phyloP scores from a whole-genome alignment of 2,113 vertebrate species.

The Psittacula cyanocephala region DNA sequence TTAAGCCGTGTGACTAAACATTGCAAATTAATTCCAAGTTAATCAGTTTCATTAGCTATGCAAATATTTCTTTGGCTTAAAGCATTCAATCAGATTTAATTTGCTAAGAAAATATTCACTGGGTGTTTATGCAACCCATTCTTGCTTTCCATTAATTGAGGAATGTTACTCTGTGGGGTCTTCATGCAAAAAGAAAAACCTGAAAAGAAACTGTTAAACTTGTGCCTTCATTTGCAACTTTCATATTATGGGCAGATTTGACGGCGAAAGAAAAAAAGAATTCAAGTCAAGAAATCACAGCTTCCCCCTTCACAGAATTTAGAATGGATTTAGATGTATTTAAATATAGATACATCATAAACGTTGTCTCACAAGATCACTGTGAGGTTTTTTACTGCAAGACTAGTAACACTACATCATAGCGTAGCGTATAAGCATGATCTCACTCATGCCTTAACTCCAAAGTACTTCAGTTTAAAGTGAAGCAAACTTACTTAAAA shows the following conservation, averaged over 20 bases:
- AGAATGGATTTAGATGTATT: background rate
- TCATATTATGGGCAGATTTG: background rate
- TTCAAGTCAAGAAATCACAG: background rate
- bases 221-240: background rate
- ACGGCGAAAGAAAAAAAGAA: background rate
- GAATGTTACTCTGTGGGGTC: background rate
- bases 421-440: background rate
- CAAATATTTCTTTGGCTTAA: constrained; percentile 60
- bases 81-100: constrained; percentile 68
- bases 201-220: background rate
- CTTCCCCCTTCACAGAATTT: background rate
- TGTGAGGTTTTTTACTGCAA: background rate
- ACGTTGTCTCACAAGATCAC: background rate
- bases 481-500: background rate
- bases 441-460: background rate
- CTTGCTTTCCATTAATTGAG: constrained; percentile 20
- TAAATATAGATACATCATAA: background rate
- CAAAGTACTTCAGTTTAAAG: background rate
- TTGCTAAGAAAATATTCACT: constrained; percentile 30
- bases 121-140: constrained; percentile 4
- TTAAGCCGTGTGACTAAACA: constrained; percentile 53
- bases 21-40: constrained; percentile 60
- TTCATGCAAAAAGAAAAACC: background rate
- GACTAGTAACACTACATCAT: background rate
- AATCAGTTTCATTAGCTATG: constrained; percentile 68